phyloP scores from a whole-genome alignment of 2,113 vertebrate species.

The Nymphicus hollandicus region DNA sequence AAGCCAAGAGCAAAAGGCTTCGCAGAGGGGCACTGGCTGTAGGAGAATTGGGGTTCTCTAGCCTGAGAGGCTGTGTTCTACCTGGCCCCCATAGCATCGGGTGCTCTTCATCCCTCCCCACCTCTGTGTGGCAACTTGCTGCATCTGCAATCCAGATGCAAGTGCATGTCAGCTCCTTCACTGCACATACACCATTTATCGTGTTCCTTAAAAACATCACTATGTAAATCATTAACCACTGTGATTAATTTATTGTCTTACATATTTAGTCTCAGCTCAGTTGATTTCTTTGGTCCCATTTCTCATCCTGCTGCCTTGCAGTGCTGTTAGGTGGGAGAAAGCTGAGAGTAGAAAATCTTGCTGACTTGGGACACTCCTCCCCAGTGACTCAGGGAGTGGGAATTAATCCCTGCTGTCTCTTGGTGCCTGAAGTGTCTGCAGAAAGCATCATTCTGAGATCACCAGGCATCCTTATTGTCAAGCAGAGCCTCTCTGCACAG shows the following conservation, averaged over 20 bases:
- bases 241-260: constrained; percentile 22
- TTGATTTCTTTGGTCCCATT: background rate
- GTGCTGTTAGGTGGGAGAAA: background rate
- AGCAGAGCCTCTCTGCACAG: background rate
- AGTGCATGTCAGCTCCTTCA: background rate
- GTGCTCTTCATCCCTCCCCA: background rate
- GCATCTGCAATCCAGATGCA: background rate
- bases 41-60: background rate
- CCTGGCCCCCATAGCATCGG: background rate
- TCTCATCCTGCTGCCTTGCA: background rate
- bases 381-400: background rate
- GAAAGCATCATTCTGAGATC: background rate
- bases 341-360: background rate
- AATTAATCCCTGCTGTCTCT: background rate
- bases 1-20: background rate
- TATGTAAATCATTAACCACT: background rate
- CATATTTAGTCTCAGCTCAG: background rate
- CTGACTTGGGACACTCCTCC: background rate
- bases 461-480: background rate
- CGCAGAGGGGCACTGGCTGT: background rate
- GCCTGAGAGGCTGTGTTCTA: background rate
- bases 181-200: background rate
- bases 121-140: background rate
- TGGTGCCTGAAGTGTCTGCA: background rate
- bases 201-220: background rate